These are phyloP conservation scores for Thalassoma bifasciatum DNA, from an alignment of 2,113 vertebrate species.

Conservation along the genomic window DNA sequence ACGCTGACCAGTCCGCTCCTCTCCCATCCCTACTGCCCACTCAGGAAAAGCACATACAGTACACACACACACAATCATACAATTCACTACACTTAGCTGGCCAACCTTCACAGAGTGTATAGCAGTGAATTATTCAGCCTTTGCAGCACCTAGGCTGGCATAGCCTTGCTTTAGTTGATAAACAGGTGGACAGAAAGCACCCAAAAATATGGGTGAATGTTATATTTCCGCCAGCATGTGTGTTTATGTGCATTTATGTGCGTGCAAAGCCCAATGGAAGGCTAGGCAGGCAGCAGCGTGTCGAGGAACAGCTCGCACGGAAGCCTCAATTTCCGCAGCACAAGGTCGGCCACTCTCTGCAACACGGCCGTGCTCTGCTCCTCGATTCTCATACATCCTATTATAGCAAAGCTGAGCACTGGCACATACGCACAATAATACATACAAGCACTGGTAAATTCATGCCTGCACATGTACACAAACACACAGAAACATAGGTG, in stretches of 20 bases:
- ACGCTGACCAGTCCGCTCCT: conserved; percentile 58
- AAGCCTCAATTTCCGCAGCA: conserved; percentile 56
- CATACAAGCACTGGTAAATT: conserved; percentile 22
- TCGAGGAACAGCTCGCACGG: conserved; percentile 27
- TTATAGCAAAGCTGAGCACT: conserved; percentile 39
- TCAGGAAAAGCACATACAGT: conserved; percentile 37
- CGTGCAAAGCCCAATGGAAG: conserved; percentile 40
- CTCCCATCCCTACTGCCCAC: conserved; percentile 35
- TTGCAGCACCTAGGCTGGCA: conserved; percentile 42
- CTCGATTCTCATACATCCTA: conserved; percentile 41
- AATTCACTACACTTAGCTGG: conserved; percentile 29
- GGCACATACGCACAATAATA: conserved; percentile 15
- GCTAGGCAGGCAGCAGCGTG: conserved; percentile 20
- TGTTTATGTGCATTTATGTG: conserved; percentile 12
- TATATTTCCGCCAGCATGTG: conserved; percentile 7
- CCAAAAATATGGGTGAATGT: conserved; percentile 16
- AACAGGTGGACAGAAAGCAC: conserved; percentile 64
- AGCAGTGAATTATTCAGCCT: conserved; percentile 79
- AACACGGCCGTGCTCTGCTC: conserved; percentile 34
- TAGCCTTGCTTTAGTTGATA: conserved; percentile 42
- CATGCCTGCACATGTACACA: conserved; percentile 14
- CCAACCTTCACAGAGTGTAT: conserved; percentile 50
- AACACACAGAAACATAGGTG: conserved; percentile 27
- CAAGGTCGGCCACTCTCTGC: conserved; percentile 52
- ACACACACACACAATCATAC: conserved; percentile 39